These are phyloP conservation scores for Gambusia yucatana DNA, from an alignment of 2,797 vertebrate genomes.

Conservation along the genomic window DNA sequence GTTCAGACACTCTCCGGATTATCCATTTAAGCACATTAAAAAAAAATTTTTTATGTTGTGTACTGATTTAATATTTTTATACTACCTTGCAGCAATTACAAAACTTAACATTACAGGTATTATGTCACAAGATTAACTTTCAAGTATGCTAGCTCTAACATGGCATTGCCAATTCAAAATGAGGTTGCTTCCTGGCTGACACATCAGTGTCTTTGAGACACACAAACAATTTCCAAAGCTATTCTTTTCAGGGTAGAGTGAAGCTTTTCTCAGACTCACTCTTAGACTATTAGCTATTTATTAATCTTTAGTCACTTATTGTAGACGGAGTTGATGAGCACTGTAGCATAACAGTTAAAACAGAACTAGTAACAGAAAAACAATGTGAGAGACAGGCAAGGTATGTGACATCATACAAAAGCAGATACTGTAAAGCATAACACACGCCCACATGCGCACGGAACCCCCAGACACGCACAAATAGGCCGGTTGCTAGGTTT, in stretches of 20 bases:
- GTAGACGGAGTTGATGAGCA: constrained; percentile 13
- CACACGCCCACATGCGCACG: background rate
- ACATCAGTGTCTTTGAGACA: background rate
- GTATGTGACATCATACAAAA: constrained; percentile 48
- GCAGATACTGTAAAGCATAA: constrained; percentile 31
- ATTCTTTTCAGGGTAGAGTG: background rate
- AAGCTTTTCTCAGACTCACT: background rate
- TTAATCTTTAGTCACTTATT: background rate
- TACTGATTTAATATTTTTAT: background rate
- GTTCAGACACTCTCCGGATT: background rate
- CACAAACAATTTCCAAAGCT: background rate
- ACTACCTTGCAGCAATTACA: background rate
- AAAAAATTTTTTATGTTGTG: background rate
- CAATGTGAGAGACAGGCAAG: background rate
- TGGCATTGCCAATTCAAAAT: background rate
- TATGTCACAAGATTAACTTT: background rate
- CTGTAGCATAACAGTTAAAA: constrained; percentile 7
- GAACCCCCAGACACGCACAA: background rate
- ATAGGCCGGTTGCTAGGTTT: constrained; percentile 18
- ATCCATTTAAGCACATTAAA: background rate
- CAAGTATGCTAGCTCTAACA: background rate
- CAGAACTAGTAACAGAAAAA: constrained; percentile 3
- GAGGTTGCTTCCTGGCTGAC: background rate
- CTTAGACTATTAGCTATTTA: background rate
- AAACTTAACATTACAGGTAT: background rate